Evolutionary conservation across 2,888 invertebrate species (phyloP), one percentile per base, ranked within the genome.

Genomic region (Drosophila picticornis): DNA sequence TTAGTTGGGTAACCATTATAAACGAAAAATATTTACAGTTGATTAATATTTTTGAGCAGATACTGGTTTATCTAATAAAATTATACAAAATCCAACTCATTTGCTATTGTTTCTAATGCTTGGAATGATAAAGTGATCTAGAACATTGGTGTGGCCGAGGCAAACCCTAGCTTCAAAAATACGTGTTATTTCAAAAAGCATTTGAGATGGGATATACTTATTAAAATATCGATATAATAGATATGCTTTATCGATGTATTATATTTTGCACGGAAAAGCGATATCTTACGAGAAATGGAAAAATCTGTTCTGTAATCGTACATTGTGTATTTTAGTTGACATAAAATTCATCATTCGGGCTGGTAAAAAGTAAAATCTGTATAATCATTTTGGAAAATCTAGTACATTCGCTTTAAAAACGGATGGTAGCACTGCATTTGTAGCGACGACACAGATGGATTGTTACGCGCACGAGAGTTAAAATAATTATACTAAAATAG

Each of bases 1-100:
- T 71, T 71, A 68, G 34, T 31, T 63, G 50, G 57, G 56, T 19
- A 58, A 67, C 60, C 52, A 86, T 61, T 74, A 67, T 70, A 81
- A 71, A 69, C 62, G 57, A 76, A 57, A 66, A 40, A 69, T 59
- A 77, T 80, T 70, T 72, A 81, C 69, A 81, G 64, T 67, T 72
- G 65, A 74, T 63, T 69, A 82, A 60, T 63, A 73, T 83, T 71
- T 81, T 81, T 79, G 79, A 83, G 81, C 58, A 67, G 60, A 71
- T 68, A 78, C 72, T 77, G 79, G 82, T 82, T 82, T 79, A 81
- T 84, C 62, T 67, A 79, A 84, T 79, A 82, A 87, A 76, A 80
- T 31, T 60, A 75, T 74, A 48, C n/a, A 22, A 63, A 57, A 25
- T 40, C 25, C 4, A 34, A 29, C 16, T 11, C 22, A 53, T 34